Base-by-base conservation (phyloP, 2,888 invertebrate species). In the Hydraecia micacea region DNA sequence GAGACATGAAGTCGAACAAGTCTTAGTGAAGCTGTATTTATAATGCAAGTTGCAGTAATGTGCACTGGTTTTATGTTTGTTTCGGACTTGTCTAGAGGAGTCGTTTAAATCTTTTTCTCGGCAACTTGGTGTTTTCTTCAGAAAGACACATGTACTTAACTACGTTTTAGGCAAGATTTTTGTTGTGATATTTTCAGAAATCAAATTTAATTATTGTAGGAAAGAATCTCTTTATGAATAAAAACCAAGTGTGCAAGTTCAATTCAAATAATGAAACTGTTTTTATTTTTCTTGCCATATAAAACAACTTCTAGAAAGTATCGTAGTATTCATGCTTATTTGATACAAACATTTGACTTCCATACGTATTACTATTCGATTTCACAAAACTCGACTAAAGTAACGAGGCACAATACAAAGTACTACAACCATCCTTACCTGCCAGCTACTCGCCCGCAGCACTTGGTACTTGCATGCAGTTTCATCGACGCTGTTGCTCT, bases 1-100 rank as follows among this genome's bases (percentile, higher is more conserved):
- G 21, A 63, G 49, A 81, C 60, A 60, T 32, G 21, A 55, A 65
- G 60, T 60, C 32, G 42, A 36, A 63, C 63, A 21, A 21, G 60
- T 65, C 62, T 70, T 60, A 85, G 58, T 18, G 15, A 66, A 62
- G 21, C 42, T 62, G 70, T 67, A 74, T 74, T 74, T 74, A 66
- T 66, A 85, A 62, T 63, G 39, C 62, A 81, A 55, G 28, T 67
- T 67, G 32, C 70, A 62, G 18, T 73, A 72, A 63, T 62, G 62
- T 79, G 42, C 49, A 62, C 49, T 7, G 52, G 52, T 42, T 80
- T 70, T 80, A 62, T 70, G 39, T 69, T 21, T 32, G 65, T 60
- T 65, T 66, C 18, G 8, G 46, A 55, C 46, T 85, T 70, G 28
- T 42, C 8, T 32, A 25, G 46, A 60, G 15, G 5, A n/a, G 7